Percentiles rank a stretch among this genome's conserved stretches.
These are phyloP conservation scores for Campoplex nolae DNA, from an alignment of 2,888 invertebrate genomes.

Conservation along the genomic window DNA sequence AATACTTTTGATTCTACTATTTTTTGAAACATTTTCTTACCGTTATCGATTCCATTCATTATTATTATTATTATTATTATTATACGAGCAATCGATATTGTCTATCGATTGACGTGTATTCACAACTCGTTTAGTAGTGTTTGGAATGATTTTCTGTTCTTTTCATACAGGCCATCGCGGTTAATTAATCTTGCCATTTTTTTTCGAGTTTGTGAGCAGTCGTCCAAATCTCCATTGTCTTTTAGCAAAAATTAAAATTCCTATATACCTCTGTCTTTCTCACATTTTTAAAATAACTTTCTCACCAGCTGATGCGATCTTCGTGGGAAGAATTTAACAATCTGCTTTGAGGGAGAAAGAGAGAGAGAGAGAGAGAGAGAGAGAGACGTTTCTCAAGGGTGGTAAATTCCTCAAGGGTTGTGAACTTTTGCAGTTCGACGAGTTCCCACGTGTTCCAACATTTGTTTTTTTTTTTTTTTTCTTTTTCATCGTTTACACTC, in stretches of 20 bases:
- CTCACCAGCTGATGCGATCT: constrained; percentile 56
- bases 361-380: constrained; percentile 5
- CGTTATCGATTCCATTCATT: background rate
- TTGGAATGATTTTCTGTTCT: background rate
- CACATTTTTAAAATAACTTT: constrained; percentile 56
- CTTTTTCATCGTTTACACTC: constrained; percentile 10
- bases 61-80: too few relatives aligned
- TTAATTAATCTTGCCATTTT: background rate
- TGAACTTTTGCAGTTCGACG: constrained; percentile 31
- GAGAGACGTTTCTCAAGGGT: constrained; percentile 30
- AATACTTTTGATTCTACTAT: background rate
- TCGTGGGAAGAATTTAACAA: constrained; percentile 58
- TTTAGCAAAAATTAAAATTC: constrained; percentile 19
- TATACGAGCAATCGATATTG: too few relatives aligned
- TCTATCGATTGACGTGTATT: too few relatives aligned
- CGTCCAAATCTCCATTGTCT: constrained; percentile 1
- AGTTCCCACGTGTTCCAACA: constrained; percentile 36
- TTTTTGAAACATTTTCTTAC: background rate
- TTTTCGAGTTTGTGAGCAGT: background rate
- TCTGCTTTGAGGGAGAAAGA: constrained; percentile 7
- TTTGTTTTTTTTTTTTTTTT: background rate
- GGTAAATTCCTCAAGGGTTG: constrained; percentile 56
- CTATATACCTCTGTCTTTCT: background rate
- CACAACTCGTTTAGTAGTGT: too few relatives aligned
- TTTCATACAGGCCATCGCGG: background rate